Evolutionary conservation across 2,113 vertebrate genomes (phyloP), one percentile per base, ranked within the genome.

Genomic region (Eurypyga helias): DNA sequence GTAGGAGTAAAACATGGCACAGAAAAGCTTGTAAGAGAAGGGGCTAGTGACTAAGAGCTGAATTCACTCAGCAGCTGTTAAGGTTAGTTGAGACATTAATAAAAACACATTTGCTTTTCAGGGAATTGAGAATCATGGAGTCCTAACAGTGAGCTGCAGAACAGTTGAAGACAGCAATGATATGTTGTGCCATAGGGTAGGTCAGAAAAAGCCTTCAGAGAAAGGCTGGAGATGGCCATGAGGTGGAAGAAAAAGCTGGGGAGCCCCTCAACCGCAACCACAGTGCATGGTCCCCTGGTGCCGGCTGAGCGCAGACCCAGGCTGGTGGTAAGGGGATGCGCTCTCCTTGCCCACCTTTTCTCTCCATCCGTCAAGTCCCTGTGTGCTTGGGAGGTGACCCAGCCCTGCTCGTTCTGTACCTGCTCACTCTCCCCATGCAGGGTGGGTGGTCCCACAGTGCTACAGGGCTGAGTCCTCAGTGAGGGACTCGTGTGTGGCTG

Each of bases 1-100:
- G 96, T 93, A 92, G 97, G 95, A 94, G 96, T 92, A 73, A 85
- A 95, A 45, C 54, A 17, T 4, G 38, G 77, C 33, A 67, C 70
- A 61, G 23, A 72, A 81, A 81, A 54, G 64, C 80, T 87, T 84
- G 48, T 60, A 66, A 26, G 87, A 93, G 76, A 94, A 88, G 70
- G 36, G 62, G 13, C 33, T 73, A 43, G n/a, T 17, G 34, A 67
- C 46, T 92, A 62, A 90, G 80, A 62, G 57, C 21, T 46, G 51
- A 95, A 94, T 80, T 80, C 41, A 28, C 26, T 71, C 83, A 94
- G 79, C 43, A 82, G 58, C 48, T 78, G 31, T 48, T 92, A 71
- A 78, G 48, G 84, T 82, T 83, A 69, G 70, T 81, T 34, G 38
- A 66, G 26, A 67, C 73, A 71, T 81, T 83, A 86, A 84, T 67